Percentiles rank a stretch among this genome's conserved stretches.
Conservation (phyloP, 2,113 vertebrate genomes). For the Aleadryas rufinucha region DNA sequence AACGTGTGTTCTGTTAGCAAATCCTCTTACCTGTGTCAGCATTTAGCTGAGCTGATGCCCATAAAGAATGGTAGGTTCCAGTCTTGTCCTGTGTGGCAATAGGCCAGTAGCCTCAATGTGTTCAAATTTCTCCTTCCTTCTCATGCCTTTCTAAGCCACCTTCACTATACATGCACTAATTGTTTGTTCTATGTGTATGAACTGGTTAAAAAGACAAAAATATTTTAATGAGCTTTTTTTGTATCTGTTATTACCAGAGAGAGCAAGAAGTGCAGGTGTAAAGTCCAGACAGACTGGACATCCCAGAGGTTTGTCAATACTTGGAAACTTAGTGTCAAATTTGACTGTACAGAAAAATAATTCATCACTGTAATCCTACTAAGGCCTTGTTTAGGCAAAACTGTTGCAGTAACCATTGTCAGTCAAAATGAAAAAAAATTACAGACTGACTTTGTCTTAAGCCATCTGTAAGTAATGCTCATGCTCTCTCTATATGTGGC, state of each 20-base stretch:
- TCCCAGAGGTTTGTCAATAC: not conserved
- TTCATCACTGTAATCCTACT: accelerated
- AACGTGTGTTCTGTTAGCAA: not conserved
- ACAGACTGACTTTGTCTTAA: not conserved
- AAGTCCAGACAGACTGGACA: not conserved
- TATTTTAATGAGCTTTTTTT: not conserved
- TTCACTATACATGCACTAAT: accelerated
- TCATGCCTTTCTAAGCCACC: not conserved
- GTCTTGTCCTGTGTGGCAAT: not conserved
- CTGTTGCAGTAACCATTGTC: not conserved
- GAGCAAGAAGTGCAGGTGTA: not conserved
- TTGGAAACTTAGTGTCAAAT: not conserved
- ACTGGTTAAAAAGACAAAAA: not conserved
- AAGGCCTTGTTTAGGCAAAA: not conserved
- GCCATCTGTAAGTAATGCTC: not conserved
- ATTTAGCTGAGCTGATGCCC: not conserved
- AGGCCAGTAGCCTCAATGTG: not conserved
- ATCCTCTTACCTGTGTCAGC: not conserved
- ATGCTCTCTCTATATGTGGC: not conserved
- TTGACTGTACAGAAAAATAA: not conserved
- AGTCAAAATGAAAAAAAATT: not conserved
- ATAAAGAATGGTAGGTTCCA: not conserved
- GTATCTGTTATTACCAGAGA: not conserved
- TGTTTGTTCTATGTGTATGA: not conserved
- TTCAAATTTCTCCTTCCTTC: not conserved